These are phyloP conservation scores for Aspidiotus destructor DNA, from an alignment of 2,888 invertebrate genomes.

Conservation along the genomic window DNA sequence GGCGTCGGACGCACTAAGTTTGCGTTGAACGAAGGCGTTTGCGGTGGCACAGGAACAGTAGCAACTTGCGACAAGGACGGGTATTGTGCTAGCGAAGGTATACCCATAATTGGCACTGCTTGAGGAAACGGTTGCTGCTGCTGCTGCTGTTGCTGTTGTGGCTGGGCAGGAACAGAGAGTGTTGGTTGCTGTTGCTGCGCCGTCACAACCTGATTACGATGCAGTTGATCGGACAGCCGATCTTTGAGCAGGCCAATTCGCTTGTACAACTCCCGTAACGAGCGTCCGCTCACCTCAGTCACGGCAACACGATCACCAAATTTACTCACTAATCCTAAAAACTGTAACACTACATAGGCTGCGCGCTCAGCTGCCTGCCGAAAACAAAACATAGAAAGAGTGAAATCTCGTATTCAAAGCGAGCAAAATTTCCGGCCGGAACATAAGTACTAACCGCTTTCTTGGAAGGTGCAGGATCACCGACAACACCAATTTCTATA, in stretches of 20 bases:
- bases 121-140: slow-evolving; percentile 1
- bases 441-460: slow-evolving; percentile 3
- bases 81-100: background rate
- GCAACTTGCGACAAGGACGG: background rate
- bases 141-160: background rate
- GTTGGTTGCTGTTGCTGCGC: background rate
- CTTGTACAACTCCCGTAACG: slow-evolving; percentile 19
- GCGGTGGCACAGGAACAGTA: background rate
- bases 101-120: background rate
- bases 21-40: background rate
- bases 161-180: background rate
- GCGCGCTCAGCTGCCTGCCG: slow-evolving; percentile 24
- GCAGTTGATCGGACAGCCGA: slow-evolving; percentile 13
- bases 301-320: slow-evolving; percentile 16
- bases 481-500: slow-evolving; percentile 18
- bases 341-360: slow-evolving; percentile 21
- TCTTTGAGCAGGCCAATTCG: slow-evolving; percentile 17
- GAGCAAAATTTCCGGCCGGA: background rate
- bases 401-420: background rate
- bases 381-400: slow-evolving; percentile 6
- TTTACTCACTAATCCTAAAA: slow-evolving; percentile 21
- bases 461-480: slow-evolving; percentile 22
- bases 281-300: slow-evolving; percentile 11
- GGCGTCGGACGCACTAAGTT: background rate
- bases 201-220: slow-evolving; percentile 3